These are phyloP conservation scores for Celastrina argiolus DNA, from an alignment of 2,888 invertebrate species.

Conservation along the genomic window DNA sequence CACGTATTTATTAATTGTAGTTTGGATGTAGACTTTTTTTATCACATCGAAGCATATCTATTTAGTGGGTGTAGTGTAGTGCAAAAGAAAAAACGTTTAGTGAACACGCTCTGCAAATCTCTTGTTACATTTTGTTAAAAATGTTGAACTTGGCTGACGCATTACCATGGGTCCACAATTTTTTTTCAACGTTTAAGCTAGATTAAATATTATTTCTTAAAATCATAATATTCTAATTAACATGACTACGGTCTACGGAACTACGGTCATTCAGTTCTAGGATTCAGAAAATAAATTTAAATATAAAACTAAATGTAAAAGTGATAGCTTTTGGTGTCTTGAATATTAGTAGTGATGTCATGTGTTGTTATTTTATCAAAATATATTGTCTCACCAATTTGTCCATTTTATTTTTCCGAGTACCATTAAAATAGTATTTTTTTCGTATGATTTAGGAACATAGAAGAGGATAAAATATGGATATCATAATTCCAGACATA, in stretches of 20 bases:
- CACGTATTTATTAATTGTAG: background rate
- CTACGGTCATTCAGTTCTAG: too few relatives aligned
- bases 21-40: conserved; percentile 1
- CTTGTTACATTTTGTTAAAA: background rate
- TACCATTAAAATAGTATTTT: background rate
- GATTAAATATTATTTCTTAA: too few relatives aligned
- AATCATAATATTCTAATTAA: too few relatives aligned
- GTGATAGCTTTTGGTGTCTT: conserved; percentile 10
- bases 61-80: background rate
- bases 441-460: too few relatives aligned
- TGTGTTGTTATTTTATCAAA: conserved; percentile 6
- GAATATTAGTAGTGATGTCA: conserved; percentile 8
- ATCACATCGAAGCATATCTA: background rate
- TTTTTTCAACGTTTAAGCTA: too few relatives aligned
- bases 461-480: too few relatives aligned
- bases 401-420: background rate
- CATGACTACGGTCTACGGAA: too few relatives aligned
- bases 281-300: background rate
- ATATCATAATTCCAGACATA: too few relatives aligned
- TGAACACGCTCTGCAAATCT: background rate
- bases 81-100: background rate
- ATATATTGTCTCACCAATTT: background rate
- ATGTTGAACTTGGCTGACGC: background rate
- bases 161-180: too few relatives aligned
- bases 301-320: background rate